A percentile compares a stretch with the other conserved stretches of the same genome.
Conservation (phyloP, 2,797 vertebrate genomes). For the Hephaestus fuliginosus region DNA sequence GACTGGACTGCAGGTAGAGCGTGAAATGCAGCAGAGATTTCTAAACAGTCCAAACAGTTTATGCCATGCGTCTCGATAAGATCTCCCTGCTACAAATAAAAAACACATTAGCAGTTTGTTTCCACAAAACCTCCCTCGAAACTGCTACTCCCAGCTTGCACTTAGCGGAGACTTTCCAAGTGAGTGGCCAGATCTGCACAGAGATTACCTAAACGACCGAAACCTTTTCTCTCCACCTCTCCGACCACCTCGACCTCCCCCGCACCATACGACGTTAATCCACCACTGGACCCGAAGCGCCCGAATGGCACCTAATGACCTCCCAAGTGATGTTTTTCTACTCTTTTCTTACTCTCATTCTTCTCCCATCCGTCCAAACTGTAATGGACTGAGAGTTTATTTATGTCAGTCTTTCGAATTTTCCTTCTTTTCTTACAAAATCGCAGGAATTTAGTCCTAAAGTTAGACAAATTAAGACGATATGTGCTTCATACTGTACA, state of each 20-base stretch:
- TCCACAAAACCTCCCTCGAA: slow-evolving; percentile 69
- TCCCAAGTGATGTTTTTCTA: slow-evolving; percentile 51
- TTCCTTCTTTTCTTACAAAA: not conserved
- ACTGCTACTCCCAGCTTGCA: slow-evolving; percentile 69
- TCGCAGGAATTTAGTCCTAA: not conserved
- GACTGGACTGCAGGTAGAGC: slow-evolving; percentile 32
- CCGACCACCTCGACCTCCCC: slow-evolving; percentile 32
- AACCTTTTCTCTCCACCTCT: slow-evolving; percentile 57
- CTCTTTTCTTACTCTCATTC: slow-evolving; percentile 17
- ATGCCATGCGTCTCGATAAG: slow-evolving; percentile 69
- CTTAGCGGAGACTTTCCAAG: slow-evolving; percentile 67
- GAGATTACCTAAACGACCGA: slow-evolving; percentile 78
- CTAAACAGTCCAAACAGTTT: slow-evolving; percentile 78
- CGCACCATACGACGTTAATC: slow-evolving; percentile 22
- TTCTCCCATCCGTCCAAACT: slow-evolving; percentile 9
- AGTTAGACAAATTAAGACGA: not conserved
- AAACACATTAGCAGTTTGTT: slow-evolving; percentile 84
- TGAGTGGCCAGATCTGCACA: slow-evolving; percentile 71
- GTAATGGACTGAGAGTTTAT: not conserved
- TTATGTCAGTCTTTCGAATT: slow-evolving; percentile 5
- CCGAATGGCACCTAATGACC: slow-evolving; percentile 54
- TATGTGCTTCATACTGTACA: not conserved
- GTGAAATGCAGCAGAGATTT: slow-evolving; percentile 52
- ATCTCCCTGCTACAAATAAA: slow-evolving; percentile 81
- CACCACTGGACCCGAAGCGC: slow-evolving; percentile 16